Evolutionary conservation across 2,888 invertebrate species (phyloP), one percentile per base, ranked within the genome.

Genomic region (Romanomermis culicivorax): DNA sequence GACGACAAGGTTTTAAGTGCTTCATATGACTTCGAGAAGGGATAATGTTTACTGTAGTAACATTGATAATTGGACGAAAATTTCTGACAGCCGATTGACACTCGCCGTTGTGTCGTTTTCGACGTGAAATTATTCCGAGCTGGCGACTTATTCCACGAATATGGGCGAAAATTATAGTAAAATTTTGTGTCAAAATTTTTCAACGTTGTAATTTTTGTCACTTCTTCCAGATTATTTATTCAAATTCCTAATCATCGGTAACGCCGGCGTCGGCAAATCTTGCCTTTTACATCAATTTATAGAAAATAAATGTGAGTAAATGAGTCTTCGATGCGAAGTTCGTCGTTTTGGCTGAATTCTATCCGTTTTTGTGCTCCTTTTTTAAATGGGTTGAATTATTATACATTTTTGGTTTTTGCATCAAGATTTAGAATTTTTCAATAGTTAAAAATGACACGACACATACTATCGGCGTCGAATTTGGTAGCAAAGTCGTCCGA

Each of bases 381-480:
- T n/a, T n/a, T n/a, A n/a, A n/a, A n/a, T n/a, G n/a, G n/a, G n/a
- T n/a, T n/a, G n/a, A n/a, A n/a, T n/a, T n/a, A n/a, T n/a, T n/a
- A n/a, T n/a, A n/a, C n/a, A n/a, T 53, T 25, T 53, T 20, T 58
- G 17, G 24, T 57, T 17, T 57, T 52, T 20, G 45, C 20, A 17
- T 51, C 49, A 4, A 20, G 17, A 17, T 52, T 58, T 17, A 52
- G 52, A 43, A 17, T 56, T 57, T 30, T 11, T 57, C 36, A 29
- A 42, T 70, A 83, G 83, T 83, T 68, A 83, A 83, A 74, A 80
- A 80, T 68, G 83, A 83, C 65, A 79, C 82, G 65, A 82, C 81
- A 63, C 83, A 84, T 69, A 84, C 83, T 43, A 83, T 84, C 65
- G 84, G 84, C 47, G 84, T 84, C 50, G 84, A 84, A 69, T 84